Evolutionary conservation across 1,140 invertebrate species (phyloP), one percentile per base, ranked within the genome.

Genomic region (Cotesia typhae): DNA sequence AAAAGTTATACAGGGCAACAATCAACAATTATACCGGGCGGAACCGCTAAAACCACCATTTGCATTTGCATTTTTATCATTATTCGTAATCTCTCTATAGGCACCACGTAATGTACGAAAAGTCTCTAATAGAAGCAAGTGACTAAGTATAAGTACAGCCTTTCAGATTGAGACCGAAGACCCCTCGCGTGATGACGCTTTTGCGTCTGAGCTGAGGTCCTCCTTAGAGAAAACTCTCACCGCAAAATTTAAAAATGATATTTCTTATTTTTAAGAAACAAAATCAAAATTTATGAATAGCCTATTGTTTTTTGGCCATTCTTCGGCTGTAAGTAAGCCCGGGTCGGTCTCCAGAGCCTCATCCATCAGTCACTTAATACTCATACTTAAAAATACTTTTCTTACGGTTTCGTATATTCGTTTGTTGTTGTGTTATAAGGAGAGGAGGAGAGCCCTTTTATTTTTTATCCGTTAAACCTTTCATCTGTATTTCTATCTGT

Each of bases 361-460:
- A 85, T 85, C 84, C 84, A 85, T 85, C 84, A 84, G 84, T 83
- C 83, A 84, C 83, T 85, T 82, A 85, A 85, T 85, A 85, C 84
- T 85, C 84, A 81, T 85, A 85, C 84, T 85, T 85, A 81, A 85
- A 83, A 84, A 81, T 77, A 78, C 77, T 72, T 74, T 51, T 57
- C 64, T 41, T 64, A 55, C 51, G 38, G 53, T 68, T 73, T 47
- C 55, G 36, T 14, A 37, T 47, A 37, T 47, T 36, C 36, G 6
- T 14, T 53, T 36, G 14, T 63, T 72, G 51, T 53, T 20, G 70
- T 59, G 20, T 10, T 66, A 38, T 72, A 64, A 61, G 52, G 53
- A 37, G 41, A 67, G 4, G 41, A 67, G 4, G 37, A 71, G 68
- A 41, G 51, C n/a, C 51, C 47, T 20, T 52, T 64, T 59, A 14